Base-by-base conservation (phyloP, 2,113 vertebrate species). In the Elachura formosa region DNA sequence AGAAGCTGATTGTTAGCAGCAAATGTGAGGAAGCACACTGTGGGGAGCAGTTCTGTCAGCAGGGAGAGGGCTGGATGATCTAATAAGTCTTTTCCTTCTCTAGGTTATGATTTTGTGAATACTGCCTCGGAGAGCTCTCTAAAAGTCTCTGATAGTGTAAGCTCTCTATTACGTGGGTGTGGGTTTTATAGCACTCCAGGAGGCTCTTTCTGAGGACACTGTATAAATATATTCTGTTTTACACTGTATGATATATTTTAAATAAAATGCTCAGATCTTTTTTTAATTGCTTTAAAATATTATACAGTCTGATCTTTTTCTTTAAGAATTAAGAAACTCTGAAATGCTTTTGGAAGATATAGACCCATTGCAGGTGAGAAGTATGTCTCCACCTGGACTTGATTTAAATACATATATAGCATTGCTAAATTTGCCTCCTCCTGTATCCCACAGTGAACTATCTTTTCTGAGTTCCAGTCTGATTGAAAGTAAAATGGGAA, bases 161-260 rank as follows among this genome's bases (percentile, higher is more conserved):
- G 82, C 91, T 90, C 62, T 93, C 84, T 88, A 34, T 80, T 96
- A 91, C 4, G 67, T 94, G 78, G 74, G 59, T 96, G 91, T 91
- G 78, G 81, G 55, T 93, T 97, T 96, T 96, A 90, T 55, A 85
- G 84, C 85, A 80, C 74, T 91, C 87, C 6, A 4, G 89, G 93
- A 95, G 59, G 49, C 71, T 90, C 48, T 96, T 93, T 43, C 87
- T 83, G 52, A 96, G 78, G 96, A 90, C 91, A 90, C 55, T 90
- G 59, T 87, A 89, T 91, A 96, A 91, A 96, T 96, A 88, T 90
- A 96, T 96, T 95, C 92, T 80, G 76, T 84, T 96, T 92, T 63
- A 96, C 87, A 36, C 67, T 90, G 46, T 94, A 64, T 96, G 84
- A 96, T 96, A 89, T 83, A 90, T 96, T 96, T 94, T 93, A 95